These are phyloP conservation scores for Sparidentex hasta DNA, from an alignment of 2,797 vertebrate genomes.

Conservation along the genomic window DNA sequence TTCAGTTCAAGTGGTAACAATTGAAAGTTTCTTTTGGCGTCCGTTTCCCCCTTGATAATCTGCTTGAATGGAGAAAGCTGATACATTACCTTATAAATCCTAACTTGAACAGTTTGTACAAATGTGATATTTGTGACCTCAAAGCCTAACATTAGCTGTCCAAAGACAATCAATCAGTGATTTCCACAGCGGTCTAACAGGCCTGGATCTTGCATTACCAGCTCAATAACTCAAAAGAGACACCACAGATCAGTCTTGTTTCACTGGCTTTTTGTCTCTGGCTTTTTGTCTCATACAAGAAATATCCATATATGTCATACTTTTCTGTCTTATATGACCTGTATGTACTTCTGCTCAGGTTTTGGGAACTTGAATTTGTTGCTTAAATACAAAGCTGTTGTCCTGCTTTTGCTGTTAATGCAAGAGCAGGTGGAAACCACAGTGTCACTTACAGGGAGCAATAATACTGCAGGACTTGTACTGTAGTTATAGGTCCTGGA, in stretches of 20 bases:
- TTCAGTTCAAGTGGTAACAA: neutral
- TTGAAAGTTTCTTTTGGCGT: neutral
- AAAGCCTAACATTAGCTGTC: neutral
- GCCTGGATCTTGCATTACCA: neutral
- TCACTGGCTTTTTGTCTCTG: neutral
- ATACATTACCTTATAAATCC: neutral
- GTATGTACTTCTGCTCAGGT: neutral
- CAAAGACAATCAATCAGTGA: conserved; percentile 23
- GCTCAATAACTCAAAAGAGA: neutral
- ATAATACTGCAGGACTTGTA: neutral
- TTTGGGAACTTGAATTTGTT: neutral
- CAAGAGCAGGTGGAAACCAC: neutral
- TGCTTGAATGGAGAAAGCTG: neutral
- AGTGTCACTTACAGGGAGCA: neutral
- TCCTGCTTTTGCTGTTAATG: neutral
- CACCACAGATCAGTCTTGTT: neutral
- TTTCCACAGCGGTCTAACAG: neutral
- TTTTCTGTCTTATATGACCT: neutral
- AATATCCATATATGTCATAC: neutral
- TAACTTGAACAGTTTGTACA: neutral
- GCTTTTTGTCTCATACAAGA: neutral
- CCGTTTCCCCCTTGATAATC: neutral
- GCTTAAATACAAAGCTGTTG: neutral
- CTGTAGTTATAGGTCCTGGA: neutral
- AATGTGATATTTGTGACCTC: conserved; percentile 5